Percentiles rank a stretch among this genome's conserved stretches.
phyloP scores from a whole-genome alignment of 2,888 invertebrate species.

The Timandra comae region DNA sequence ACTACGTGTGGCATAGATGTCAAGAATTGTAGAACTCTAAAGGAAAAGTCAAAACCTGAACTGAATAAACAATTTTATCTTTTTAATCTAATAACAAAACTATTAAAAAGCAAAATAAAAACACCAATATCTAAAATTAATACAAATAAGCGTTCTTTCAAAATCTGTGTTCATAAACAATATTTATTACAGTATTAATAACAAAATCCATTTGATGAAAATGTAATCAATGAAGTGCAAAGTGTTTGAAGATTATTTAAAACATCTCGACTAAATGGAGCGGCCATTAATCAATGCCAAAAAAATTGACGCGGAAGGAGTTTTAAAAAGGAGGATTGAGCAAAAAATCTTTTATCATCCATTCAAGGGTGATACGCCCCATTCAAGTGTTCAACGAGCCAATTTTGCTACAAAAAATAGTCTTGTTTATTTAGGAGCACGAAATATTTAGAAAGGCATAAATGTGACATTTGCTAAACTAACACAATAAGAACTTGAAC shows the following conservation, averaged over 20 bases:
- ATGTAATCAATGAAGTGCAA: slow-evolving; percentile 35
- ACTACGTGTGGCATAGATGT: no score
- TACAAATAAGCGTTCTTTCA: no score
- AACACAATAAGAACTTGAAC: slow-evolving; percentile 16
- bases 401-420: slow-evolving; percentile 30
- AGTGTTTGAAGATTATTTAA: slow-evolving; percentile 32
- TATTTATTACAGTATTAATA: no score
- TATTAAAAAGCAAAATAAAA: no score
- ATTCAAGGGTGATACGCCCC: slow-evolving; percentile 18
- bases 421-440: slow-evolving; percentile 22
- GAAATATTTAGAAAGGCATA: slow-evolving; percentile 6
- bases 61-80: no score
- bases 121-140: no score
- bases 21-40: no score
- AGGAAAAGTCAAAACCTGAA: no score
- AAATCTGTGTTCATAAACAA: no score
- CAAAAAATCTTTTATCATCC: slow-evolving; percentile 47
- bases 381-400: slow-evolving; percentile 28
- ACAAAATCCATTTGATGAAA: no score
- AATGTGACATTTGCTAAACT: slow-evolving; percentile 13
- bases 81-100: no score
- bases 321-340: slow-evolving; percentile 40
- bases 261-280: slow-evolving; percentile 37
- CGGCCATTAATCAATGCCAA: slow-evolving; percentile 51
- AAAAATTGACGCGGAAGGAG: slow-evolving; percentile 48